Evolutionary conservation across 1,140 invertebrate species (phyloP).

Genomic region (Homalodisca vitripennis): DNA sequence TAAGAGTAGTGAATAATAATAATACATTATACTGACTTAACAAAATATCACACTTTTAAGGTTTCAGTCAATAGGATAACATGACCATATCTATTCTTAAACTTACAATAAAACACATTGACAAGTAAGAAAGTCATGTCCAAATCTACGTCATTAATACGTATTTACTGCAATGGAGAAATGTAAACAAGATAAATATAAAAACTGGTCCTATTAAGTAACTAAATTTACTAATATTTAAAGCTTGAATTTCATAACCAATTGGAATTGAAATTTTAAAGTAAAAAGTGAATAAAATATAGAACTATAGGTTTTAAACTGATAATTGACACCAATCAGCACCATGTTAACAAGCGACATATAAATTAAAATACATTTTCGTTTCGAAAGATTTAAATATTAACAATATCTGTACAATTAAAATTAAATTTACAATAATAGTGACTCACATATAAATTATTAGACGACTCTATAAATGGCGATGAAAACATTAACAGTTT

Average conservation of each 20-base stretch:
- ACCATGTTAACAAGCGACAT: slow-evolving; percentile 26
- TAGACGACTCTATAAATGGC: not conserved
- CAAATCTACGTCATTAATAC: too few species aligned
- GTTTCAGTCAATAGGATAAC: slow-evolving; percentile 33
- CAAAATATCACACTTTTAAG: slow-evolving; percentile 35
- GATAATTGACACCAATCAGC: slow-evolving; percentile 21
- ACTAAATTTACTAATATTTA: too few species aligned
- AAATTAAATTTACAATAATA: slow-evolving; percentile 21
- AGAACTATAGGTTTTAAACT: not conserved
- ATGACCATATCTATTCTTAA: slow-evolving; percentile 14
- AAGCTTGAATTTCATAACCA: too few species aligned
- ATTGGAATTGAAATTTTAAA: slow-evolving; percentile 7
- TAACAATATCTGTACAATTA: slow-evolving; percentile 17
- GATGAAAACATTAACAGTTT: slow-evolving; percentile 18
- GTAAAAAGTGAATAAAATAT: not conserved
- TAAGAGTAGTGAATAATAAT: slow-evolving; percentile 16
- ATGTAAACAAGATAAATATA: too few species aligned
- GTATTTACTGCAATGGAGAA: too few species aligned
- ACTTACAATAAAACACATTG: not conserved
- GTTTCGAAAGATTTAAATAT: not conserved
- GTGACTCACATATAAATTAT: slow-evolving; percentile 29
- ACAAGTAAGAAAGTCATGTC: too few species aligned
- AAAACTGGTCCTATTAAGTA: too few species aligned
- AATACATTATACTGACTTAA: slow-evolving; percentile 33
- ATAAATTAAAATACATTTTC: slow-evolving; percentile 21